Conservation (phyloP, 1,140 invertebrate species). For the Diorhabda elongata region DNA sequence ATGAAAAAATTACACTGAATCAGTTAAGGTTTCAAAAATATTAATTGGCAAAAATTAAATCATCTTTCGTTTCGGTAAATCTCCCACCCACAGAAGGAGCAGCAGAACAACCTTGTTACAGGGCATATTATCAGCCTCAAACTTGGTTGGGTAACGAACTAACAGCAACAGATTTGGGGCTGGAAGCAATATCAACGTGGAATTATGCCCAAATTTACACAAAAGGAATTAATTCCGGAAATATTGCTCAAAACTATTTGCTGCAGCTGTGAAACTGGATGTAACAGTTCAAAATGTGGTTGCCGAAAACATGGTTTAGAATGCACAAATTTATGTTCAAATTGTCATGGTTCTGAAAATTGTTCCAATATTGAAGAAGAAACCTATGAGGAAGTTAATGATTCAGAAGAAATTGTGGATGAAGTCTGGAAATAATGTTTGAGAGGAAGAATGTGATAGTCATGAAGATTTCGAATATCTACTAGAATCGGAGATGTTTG, state of each 20-base stretch:
- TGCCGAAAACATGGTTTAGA: neutral
- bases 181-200: conserved; percentile 12
- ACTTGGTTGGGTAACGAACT: conserved; percentile 16
- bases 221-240: conserved; percentile 10
- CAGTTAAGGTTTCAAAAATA: conserved; percentile 3
- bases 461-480: conserved; percentile 24
- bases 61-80: conserved; percentile 9
- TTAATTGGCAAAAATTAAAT: conserved; percentile 16
- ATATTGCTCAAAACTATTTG: conserved; percentile 15
- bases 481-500: conserved; percentile 23
- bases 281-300: no score
- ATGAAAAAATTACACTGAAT: conserved; percentile 10
- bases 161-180: conserved; percentile 16
- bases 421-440: conserved; percentile 12
- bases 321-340: conserved; percentile 8
- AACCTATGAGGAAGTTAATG: neutral
- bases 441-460: conserved; percentile 13
- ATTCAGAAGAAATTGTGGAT: conserved; percentile 24
- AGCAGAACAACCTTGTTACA: conserved; percentile 20
- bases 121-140: conserved; percentile 22
- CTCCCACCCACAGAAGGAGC: conserved; percentile 20
- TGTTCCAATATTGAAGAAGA: conserved; percentile 13
- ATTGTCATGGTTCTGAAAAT: conserved; percentile 12
- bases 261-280: conserved; percentile 1
- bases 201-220: conserved; percentile 18